Evolutionary conservation across 92 coral and sea anemone genomes (phyloP).

Genomic region (Diadumene lineata): DNA sequence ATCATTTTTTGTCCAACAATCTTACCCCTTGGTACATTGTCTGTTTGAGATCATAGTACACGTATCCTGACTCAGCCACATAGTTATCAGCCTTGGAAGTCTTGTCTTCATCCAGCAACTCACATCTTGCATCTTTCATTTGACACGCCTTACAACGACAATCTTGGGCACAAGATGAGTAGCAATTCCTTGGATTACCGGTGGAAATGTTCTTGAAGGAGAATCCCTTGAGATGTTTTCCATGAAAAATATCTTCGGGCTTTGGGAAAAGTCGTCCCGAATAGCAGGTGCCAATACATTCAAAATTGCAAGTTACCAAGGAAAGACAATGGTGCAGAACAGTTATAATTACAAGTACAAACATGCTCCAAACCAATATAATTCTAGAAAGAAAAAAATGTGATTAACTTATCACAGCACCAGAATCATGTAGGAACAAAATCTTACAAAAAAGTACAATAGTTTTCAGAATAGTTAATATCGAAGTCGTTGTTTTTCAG

Average conservation of each 20-base stretch:
- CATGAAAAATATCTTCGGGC: conserved; percentile 9
- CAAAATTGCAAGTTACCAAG: too few relatives aligned
- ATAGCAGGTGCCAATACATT: conserved; percentile 22
- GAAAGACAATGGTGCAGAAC: too few relatives aligned
- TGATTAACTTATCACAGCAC: too few relatives aligned
- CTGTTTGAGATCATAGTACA: conserved; percentile 15
- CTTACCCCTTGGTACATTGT: conserved; percentile 14
- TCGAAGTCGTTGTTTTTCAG: too few relatives aligned
- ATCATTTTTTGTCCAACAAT: conserved; percentile 22
- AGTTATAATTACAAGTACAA: too few relatives aligned
- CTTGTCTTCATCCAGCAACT: conserved; percentile 44
- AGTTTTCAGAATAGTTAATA: too few relatives aligned
- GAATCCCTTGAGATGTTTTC: conserved; percentile 24
- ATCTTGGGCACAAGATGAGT: conserved; percentile 30
- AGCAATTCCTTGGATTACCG: conserved; percentile 25
- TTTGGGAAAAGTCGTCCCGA: conserved; percentile 30
- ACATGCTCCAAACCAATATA: too few relatives aligned
- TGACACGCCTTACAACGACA: conserved; percentile 51
- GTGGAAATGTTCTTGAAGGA: conserved; percentile 41
- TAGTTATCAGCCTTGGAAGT: conserved; percentile 11
- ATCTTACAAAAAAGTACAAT: too few relatives aligned
- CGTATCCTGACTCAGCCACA: conserved; percentile 12
- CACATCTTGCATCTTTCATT: conserved; percentile 37
- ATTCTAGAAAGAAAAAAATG: too few relatives aligned
- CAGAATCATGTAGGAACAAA: too few relatives aligned